A percentile compares a stretch with the other conserved stretches of the same genome.
Conservation (phyloP, 2,113 vertebrate genomes). For the Ictidomys tridecemlineatus region DNA sequence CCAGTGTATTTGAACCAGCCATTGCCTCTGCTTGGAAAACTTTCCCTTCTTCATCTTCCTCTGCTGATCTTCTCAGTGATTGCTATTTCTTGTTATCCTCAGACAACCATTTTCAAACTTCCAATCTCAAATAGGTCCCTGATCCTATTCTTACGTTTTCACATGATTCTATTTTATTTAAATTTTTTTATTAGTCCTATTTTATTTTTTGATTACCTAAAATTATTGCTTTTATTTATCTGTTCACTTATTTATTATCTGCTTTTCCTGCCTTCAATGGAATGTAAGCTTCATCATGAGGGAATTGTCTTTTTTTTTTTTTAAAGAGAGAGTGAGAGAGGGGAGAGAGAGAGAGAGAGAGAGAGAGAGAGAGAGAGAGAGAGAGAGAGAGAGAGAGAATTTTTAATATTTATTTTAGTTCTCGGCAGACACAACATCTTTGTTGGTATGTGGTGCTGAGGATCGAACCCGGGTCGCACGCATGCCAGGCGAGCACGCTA, state of each 20-base stretch:
- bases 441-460: no score
- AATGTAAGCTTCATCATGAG: not conserved
- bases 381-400: no score
- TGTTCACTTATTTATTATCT: not conserved
- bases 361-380: no score
- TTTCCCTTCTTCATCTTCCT: not conserved
- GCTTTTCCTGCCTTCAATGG: not conserved
- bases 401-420: no score
- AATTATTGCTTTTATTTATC: not conserved
- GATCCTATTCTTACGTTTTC: not conserved
- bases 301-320: no score
- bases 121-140: not conserved
- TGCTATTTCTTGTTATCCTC: not conserved
- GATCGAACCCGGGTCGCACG: no score
- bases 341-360: no score
- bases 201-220: not conserved
- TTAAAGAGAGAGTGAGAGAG: no score
- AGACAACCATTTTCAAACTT: not conserved
- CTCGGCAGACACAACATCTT: no score
- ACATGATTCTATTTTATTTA: not conserved
- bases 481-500: no score
- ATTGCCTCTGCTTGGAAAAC: not conserved
- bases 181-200: not conserved
- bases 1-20: not conserved
- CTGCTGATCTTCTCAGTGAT: not conserved